Evolutionary conservation across 2,797 vertebrate genomes (phyloP).

Genomic region (Macropus fuliginosus): DNA sequence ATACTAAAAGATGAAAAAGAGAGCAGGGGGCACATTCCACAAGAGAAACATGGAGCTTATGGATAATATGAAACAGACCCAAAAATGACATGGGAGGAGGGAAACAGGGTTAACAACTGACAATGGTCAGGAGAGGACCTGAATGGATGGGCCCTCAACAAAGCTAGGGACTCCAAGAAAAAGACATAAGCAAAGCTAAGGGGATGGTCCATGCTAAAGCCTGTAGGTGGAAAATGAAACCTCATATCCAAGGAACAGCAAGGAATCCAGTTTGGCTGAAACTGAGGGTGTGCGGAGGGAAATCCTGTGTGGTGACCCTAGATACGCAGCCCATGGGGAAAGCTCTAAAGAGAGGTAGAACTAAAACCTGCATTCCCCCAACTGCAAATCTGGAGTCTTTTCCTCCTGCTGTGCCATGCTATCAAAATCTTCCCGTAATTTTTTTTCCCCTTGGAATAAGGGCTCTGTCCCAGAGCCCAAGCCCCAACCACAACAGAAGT

Average conservation of each 20-base stretch:
- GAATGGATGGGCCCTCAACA: background rate
- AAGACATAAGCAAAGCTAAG: background rate
- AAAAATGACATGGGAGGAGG: background rate
- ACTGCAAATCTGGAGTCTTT: background rate
- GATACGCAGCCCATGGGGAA: rapidly evolving
- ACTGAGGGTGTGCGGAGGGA: background rate
- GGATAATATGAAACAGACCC: background rate
- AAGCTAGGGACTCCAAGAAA: background rate
- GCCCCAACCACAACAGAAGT: background rate
- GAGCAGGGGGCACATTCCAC: background rate
- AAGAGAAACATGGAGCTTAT: background rate
- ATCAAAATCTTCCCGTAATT: background rate
- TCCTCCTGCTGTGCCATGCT: background rate
- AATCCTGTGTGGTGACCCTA: background rate
- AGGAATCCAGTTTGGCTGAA: background rate
- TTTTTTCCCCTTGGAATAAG: background rate
- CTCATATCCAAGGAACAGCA: background rate
- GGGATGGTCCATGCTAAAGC: background rate
- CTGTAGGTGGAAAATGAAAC: background rate
- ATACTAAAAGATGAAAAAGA: background rate
- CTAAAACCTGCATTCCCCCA: background rate
- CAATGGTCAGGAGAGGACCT: background rate
- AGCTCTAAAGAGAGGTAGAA: background rate
- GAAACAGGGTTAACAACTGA: background rate
- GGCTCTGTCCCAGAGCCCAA: background rate